Base-by-base conservation (phyloP, 2,797 vertebrate genomes). In the Choloepus didactylus region DNA sequence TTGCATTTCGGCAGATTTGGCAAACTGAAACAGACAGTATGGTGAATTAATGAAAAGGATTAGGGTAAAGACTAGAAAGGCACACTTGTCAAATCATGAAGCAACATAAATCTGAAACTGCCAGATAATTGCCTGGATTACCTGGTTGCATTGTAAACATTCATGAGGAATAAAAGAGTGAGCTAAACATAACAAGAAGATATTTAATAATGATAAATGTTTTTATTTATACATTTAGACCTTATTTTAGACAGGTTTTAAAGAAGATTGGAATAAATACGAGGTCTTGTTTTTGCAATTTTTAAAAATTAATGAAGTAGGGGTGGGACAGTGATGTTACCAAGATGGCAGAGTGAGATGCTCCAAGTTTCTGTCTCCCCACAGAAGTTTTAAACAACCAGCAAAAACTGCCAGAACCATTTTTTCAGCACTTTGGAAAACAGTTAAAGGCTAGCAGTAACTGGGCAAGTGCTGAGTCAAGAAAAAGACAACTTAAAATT, bases 241-340 rank as follows among this genome's bases (percentile, higher is more conserved):
- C 54, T 81, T 87, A 73, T 66, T 56, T 19, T 87, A 59, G 67
- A 72, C 56, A 72, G 51, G 38, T 66, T 89, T 89, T 89, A 67
- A 67, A 16, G 49, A n/a, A 69, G 54, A 69, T 35, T 76, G 27
- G 18, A 77, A 41, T 69, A 89, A 80, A 46, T 89, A 15, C 27
- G 38, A 80, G 64, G 44, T 89, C 51, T 66, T 80, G 38, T 49
- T 49, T 49, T 66, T 80, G 51, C 31, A 80, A 59, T 62, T 64
- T 62, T 29, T 51, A 75, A 87, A 87, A 46, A 35, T 62, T 62
- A 75, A 38, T 62, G 56, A 73, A 46, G 84, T 87, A 49, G 49
- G 56, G 5, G 54, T 56, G 54, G 54, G 15, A 56, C 54, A 56
- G 54, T 56, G 54, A 19, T 56, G 19, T 56, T 19, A 56, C 56